Evolutionary conservation across 1,140 invertebrate species (phyloP).

Genomic region (Saxidomus purpurata): DNA sequence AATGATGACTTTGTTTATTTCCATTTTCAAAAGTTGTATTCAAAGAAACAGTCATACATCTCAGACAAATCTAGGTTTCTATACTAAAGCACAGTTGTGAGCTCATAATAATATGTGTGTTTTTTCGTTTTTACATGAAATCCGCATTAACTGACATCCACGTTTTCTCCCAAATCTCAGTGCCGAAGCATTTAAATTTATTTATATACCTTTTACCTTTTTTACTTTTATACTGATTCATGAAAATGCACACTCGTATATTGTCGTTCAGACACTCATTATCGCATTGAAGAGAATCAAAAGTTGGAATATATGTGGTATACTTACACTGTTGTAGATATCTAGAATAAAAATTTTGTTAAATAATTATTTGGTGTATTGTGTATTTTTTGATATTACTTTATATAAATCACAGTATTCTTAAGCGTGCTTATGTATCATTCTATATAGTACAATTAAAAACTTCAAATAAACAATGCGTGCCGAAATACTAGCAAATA

Average conservation of each 20-base stretch:
- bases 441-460: too few species aligned
- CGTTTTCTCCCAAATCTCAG: neutral
- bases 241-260: too few species aligned
- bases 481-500: too few species aligned
- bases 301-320: neutral
- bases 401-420: too few species aligned
- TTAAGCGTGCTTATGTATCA: too few species aligned
- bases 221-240: constrained; percentile 24
- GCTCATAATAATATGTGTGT: too few species aligned
- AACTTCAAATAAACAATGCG: too few species aligned
- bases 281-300: neutral
- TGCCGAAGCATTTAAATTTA: neutral
- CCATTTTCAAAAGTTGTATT: too few species aligned
- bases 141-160: neutral
- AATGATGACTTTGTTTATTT: neutral
- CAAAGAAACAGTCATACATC: too few species aligned
- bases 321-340: neutral
- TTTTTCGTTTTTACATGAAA: neutral
- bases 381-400: neutral
- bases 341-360: neutral
- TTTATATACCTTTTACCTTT: neutral
- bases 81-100: too few species aligned
- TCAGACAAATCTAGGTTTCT: too few species aligned
- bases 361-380: neutral
- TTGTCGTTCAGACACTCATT: too few species aligned